Base-by-base conservation (phyloP, 2,888 invertebrate genomes). In the Tuberolachnus salignus region DNA sequence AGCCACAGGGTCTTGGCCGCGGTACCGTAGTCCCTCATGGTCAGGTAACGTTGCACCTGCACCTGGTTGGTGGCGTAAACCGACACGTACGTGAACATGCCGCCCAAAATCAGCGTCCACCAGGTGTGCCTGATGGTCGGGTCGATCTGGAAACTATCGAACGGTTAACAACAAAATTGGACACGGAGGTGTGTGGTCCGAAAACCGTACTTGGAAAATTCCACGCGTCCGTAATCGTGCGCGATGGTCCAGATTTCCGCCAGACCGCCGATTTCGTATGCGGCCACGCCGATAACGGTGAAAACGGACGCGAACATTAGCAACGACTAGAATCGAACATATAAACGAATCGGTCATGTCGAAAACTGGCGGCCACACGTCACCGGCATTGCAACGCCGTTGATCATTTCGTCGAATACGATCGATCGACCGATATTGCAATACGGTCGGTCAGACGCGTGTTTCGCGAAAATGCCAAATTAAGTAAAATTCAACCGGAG, bases 21-120 rank as follows among this genome's bases (percentile, higher is more conserved):
- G 0, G 90, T 87, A 81, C 89, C 89, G 69, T 95, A 85, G 81
- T 90, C 90, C 73, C 85, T 86, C 53, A 87, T 84, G 11, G 88
- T 87, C 26, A 88, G 83, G 82, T 88, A 85, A 80, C 88, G 84
- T 82, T 88, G 88, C 80, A 89, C 87, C 85, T 92, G 95, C 0
- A 94, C 92, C 85, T 95, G 95, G 85, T 95, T 95, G 0, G 94
- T 94, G 3, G 91, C 95, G 85, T 94, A 95, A 11, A 95, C 84
- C 0, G 94, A 91, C 53, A 94, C 85, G 84, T 92, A 95, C 0
- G 93, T 94, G 72, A 92, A 89, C 55, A 91, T 86, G 0, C 95
- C 94, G 16, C 95, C 95, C 69, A 95, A 87, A 8, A 90, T 86
- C 34, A 95, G 87, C 0, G 92, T 91, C 89, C 93, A 94, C 90